Base-by-base conservation (phyloP, 2,888 invertebrate species). In the Odontomyia ornata region DNA sequence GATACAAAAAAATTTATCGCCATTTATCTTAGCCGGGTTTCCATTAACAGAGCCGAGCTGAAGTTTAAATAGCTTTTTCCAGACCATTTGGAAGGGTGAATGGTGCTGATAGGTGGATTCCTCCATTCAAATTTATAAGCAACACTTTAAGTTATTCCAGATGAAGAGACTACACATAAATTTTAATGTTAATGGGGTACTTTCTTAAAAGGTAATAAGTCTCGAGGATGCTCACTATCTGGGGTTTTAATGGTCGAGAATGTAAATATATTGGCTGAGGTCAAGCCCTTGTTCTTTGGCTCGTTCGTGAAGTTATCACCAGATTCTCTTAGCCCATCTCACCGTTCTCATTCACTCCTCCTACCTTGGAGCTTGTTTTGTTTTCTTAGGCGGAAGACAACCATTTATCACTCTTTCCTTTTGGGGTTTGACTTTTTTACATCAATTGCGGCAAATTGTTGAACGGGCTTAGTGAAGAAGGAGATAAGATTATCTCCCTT, bases 1-100 rank as follows among this genome's bases (percentile, higher is more conserved):
- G 57, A 73, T 73, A 73, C 30, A 60, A 57, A 73, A 57, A 73
- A 73, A 57, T 73, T 75, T 77, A 77, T 76, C 69, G 67, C 67
- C 76, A 78, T 78, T 78, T 78, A 78, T 78, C 78, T 78, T 78
- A 21, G 62, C 60, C 69, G 73, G 78, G 75, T 67, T 75, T 60
- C 78, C 78, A 78, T 78, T 78, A 78, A 76, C 75, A 69, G 76
- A 62, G 75, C 69, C 73, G 75, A 46, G 71, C 69, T 75, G 69
- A 78, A 78, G 78, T 78, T 78, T 78, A 77, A 78, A 78, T 78
- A 76, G 78, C 78, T 78, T 76, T 78, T 78, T 78, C 78, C 78
- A 78, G 69, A 75, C 77, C 78, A 78, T 78, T 78, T 76, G 77
- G 75, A 78, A 78, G 77, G 78, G 78, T 78, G 76, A 69, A 73